Evolutionary conservation across 1,140 invertebrate genomes (phyloP).

Genomic region (Macrotrachela quadricornifera): DNA sequence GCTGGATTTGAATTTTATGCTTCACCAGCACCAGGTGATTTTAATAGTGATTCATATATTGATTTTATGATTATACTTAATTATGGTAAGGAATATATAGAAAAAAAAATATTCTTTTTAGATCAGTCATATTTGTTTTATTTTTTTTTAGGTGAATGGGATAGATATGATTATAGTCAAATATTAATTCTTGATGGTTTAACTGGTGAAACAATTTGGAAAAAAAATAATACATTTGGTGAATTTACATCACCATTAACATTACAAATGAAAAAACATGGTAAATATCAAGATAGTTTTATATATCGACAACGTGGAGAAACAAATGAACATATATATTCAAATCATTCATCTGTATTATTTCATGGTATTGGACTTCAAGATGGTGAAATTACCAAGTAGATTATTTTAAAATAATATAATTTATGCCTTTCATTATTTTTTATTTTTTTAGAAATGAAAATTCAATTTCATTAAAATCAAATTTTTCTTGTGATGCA

Average conservation of each 20-base stretch:
- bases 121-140: too few species aligned
- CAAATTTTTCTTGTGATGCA: neutral
- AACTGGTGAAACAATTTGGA: neutral
- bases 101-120: neutral
- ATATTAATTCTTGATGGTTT: neutral
- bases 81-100: slow-evolving; percentile 13
- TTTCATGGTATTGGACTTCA: slow-evolving; percentile 2
- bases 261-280: neutral
- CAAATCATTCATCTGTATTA: neutral
- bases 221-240: neutral
- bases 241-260: neutral
- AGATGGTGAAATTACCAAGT: neutral
- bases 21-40: slow-evolving; percentile 22
- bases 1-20: slow-evolving; percentile 11
- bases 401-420: neutral
- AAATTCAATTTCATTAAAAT: neutral
- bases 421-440: too few species aligned
- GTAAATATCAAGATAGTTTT: neutral
- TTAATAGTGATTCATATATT: slow-evolving; percentile 19
- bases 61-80: slow-evolving; percentile 23
- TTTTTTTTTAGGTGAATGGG: neutral
- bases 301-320: neutral
- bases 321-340: neutral
- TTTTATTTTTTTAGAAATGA: too few species aligned
- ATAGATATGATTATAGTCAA: neutral